Conservation (phyloP, 2,797 vertebrate species). For the Muraenolepis orangiensis region DNA sequence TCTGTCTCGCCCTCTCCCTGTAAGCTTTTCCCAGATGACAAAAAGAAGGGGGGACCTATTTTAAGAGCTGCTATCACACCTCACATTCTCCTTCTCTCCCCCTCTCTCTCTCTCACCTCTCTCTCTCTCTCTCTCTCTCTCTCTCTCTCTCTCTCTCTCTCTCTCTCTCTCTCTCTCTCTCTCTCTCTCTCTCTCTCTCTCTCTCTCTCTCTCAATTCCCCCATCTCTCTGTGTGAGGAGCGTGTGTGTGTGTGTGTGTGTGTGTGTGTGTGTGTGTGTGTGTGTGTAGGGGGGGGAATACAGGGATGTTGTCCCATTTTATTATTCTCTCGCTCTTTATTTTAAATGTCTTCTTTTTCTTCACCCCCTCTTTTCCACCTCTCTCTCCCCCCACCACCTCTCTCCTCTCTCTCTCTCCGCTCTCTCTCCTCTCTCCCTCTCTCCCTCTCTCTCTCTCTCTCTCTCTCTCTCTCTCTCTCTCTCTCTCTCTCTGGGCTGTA, state of each 20-base stretch:
- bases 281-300: constrained; percentile 40
- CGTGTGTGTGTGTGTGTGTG: too few relatives aligned
- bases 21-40: constrained; percentile 66
- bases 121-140: constrained; percentile 39
- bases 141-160: constrained; percentile 33
- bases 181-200: constrained; percentile 38
- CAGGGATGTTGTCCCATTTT: constrained; percentile 30
- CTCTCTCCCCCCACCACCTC: not conserved
- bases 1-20: not conserved
- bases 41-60: constrained; percentile 64
- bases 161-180: constrained; percentile 38
- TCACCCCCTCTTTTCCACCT: constrained; percentile 32
- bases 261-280: too few relatives aligned
- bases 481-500: too few relatives aligned
- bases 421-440: constrained; percentile 26
- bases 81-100: constrained; percentile 30
- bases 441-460: constrained; percentile 10
- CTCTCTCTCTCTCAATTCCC: constrained; percentile 36
- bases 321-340: constrained; percentile 7
- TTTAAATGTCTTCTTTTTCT: constrained; percentile 22
- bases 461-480: constrained; percentile 47
- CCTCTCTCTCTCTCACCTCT: constrained; percentile 37
- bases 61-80: constrained; percentile 71
- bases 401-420: constrained; percentile 34
- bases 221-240: constrained; percentile 31